A percentile compares a stretch with the other conserved stretches of the same genome.
phyloP scores from a whole-genome alignment of 2,888 invertebrate genomes.

The Hetaerina titia region DNA sequence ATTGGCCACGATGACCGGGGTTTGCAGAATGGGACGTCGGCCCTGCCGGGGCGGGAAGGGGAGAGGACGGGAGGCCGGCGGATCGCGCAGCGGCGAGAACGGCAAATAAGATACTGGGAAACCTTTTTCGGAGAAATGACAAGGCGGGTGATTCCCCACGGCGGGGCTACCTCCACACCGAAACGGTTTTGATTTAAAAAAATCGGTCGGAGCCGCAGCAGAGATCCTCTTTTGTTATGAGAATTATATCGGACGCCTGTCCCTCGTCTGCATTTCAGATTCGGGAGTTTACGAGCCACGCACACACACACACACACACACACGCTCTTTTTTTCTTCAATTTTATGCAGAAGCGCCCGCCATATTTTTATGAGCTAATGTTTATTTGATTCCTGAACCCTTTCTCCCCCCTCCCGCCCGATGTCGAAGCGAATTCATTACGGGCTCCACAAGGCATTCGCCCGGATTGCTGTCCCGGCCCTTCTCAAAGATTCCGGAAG shows the following conservation, averaged over 20 bases:
- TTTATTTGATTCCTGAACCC: constrained; percentile 2
- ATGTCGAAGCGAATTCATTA: constrained; percentile 15
- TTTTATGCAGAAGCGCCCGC: background rate
- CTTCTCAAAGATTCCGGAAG: background rate
- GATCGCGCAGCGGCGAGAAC: background rate
- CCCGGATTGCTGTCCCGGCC: background rate
- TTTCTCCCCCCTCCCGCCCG: background rate
- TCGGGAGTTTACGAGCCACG: background rate
- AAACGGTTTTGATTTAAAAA: background rate
- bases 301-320: background rate
- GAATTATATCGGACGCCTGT: background rate
- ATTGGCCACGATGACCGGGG: background rate
- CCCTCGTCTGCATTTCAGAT: constrained; percentile 8
- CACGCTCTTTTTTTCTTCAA: background rate
- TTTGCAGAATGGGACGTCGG: background rate
- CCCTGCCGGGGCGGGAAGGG: background rate
- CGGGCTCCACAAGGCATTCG: background rate
- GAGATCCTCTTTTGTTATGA: background rate
- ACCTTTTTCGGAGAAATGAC: constrained; percentile 14
- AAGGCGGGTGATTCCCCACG: background rate
- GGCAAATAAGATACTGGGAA: background rate
- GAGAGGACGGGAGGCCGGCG: background rate
- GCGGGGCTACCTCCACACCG: background rate
- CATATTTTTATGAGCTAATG: constrained; percentile 39
- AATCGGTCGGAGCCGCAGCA: background rate